These are phyloP conservation scores for Mormyrops attenuatus DNA, from an alignment of 2,797 vertebrate species.

Conservation along the genomic window DNA sequence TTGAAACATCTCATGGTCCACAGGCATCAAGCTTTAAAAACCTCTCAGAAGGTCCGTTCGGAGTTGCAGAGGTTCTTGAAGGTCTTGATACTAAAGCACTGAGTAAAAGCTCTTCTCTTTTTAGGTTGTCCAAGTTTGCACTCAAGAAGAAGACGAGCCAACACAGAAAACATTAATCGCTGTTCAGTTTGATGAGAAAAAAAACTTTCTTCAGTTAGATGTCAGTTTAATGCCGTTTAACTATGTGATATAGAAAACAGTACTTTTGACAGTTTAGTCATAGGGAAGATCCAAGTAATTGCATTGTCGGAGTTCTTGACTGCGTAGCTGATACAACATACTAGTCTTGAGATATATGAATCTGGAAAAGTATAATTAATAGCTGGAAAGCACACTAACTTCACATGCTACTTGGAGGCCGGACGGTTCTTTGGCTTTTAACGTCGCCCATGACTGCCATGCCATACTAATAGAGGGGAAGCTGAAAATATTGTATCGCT, in stretches of 20 bases:
- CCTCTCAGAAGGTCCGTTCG: neutral
- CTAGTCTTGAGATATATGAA: neutral
- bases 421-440: neutral
- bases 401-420: neutral
- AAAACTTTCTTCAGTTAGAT: neutral
- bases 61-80: neutral
- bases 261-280: neutral
- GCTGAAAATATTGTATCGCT: neutral
- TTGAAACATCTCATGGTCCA: neutral
- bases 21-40: neutral
- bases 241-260: neutral
- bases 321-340: neutral
- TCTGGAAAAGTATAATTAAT: neutral
- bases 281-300: neutral
- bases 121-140: neutral
- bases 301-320: neutral
- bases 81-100: neutral
- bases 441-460: neutral
- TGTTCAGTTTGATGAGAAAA: neutral
- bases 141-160: neutral
- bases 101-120: neutral
- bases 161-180: neutral
- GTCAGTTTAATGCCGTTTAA: neutral
- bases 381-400: neutral
- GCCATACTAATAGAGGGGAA: neutral